A percentile compares a stretch with the other conserved stretches of the same genome.
phyloP scores from a whole-genome alignment of 2,797 vertebrate species.

The Anniella stebbinsi region DNA sequence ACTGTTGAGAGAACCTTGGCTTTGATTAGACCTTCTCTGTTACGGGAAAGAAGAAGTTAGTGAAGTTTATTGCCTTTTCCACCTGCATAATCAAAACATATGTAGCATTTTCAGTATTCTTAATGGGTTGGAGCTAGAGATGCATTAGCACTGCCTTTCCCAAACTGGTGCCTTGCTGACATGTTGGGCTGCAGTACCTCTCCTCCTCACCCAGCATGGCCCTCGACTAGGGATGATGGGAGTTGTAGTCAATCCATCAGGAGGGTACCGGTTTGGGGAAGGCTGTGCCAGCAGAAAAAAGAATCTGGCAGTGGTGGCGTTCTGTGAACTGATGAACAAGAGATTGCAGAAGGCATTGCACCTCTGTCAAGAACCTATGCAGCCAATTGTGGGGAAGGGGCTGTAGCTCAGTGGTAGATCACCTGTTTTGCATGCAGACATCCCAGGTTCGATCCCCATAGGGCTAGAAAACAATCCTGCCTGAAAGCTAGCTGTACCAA shows the following conservation, averaged over 20 bases:
- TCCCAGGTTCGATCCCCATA: no score
- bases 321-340: not conserved
- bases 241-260: not conserved
- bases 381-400: not conserved
- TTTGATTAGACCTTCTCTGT: slow-evolving; percentile 77
- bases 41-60: slow-evolving; percentile 74
- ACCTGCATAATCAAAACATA: not conserved
- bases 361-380: not conserved
- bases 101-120: not conserved
- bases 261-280: no score
- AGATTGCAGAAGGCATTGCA: not conserved
- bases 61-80: slow-evolving; percentile 19
- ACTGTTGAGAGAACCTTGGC: slow-evolving; percentile 72
- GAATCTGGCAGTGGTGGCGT: not conserved
- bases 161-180: not conserved
- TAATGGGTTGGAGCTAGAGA: not conserved
- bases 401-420: no score
- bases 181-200: no score
- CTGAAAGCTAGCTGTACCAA: no score
- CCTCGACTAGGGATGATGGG: not conserved
- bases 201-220: not conserved
- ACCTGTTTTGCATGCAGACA: no score
- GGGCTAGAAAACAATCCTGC: no score
- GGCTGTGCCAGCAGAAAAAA: not conserved
- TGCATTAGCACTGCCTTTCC: not conserved